phyloP scores from a whole-genome alignment of 2,888 invertebrate genomes.

The Orchestes rusci region DNA sequence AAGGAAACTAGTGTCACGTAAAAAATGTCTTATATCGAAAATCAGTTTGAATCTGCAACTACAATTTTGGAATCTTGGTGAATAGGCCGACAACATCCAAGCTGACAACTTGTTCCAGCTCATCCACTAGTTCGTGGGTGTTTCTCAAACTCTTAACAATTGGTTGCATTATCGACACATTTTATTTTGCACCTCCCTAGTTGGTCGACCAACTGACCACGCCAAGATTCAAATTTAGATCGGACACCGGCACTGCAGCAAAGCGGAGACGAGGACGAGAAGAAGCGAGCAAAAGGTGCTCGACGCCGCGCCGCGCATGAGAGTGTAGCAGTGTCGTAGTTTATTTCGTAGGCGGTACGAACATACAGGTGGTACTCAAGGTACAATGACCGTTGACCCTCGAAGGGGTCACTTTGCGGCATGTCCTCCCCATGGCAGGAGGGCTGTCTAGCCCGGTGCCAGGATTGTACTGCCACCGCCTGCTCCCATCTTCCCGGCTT shows the following conservation, averaged over 20 bases:
- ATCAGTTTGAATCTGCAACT: too few relatives aligned
- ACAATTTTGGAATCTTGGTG: too few relatives aligned
- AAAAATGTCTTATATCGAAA: too few relatives aligned
- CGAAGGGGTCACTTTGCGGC: slow-evolving; percentile 28
- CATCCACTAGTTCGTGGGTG: too few relatives aligned
- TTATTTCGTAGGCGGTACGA: slow-evolving; percentile 1
- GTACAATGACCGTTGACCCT: slow-evolving; percentile 30
- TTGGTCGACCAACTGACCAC: slow-evolving; percentile 30
- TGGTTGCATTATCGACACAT: too few relatives aligned
- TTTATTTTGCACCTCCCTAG: slow-evolving; percentile 26
- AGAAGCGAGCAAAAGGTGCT: slow-evolving; percentile 9
- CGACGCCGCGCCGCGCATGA: slow-evolving; percentile 8
- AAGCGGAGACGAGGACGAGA: background rate
- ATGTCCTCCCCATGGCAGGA: slow-evolving; percentile 42
- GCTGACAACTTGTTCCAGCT: too few relatives aligned
- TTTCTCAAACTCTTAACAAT: too few relatives aligned
- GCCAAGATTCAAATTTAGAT: slow-evolving; percentile 30
- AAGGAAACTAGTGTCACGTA: too few relatives aligned
- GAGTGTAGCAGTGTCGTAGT: slow-evolving; percentile 24
- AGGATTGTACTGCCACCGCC: slow-evolving; percentile 35
- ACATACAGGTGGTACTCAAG: slow-evolving; percentile 21
- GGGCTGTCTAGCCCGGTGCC: slow-evolving; percentile 38
- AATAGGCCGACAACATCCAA: too few relatives aligned
- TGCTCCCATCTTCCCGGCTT: slow-evolving; percentile 27
- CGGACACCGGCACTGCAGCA: slow-evolving; percentile 21